Percentiles rank a stretch among this genome's conserved stretches.
Evolutionary conservation across 2,113 vertebrate genomes (phyloP).

Genomic region (Coracopsis vasa): DNA sequence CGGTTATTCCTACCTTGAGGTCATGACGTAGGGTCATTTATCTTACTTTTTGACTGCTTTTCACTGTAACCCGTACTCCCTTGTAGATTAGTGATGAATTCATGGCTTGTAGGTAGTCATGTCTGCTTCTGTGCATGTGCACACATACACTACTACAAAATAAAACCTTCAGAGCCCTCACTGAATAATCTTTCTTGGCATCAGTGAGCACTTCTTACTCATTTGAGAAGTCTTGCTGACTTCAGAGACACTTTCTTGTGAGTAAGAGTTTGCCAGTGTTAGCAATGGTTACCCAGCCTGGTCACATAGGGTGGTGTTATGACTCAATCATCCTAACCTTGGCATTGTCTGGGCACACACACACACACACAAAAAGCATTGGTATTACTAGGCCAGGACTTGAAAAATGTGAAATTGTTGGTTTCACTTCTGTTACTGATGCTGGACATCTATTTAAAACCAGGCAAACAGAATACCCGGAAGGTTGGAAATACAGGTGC

Average conservation of each 20-base stretch:
- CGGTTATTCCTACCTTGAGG: background rate
- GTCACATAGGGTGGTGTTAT: background rate
- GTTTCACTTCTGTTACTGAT: background rate
- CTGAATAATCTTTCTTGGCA: constrained; percentile 6
- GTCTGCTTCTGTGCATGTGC: background rate
- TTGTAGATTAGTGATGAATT: background rate
- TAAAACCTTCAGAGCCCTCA: background rate
- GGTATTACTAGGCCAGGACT: background rate
- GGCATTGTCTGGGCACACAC: accelerated
- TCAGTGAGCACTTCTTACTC: constrained; percentile 26
- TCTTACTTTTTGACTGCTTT: background rate
- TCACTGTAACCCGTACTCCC: background rate
- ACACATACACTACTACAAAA: background rate
- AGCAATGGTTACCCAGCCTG: background rate
- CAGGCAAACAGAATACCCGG: background rate
- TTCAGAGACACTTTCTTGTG: background rate
- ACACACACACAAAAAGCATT: background rate
- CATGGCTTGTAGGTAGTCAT: background rate
- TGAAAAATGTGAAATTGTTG: background rate
- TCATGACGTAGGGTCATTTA: background rate
- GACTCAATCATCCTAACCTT: background rate
- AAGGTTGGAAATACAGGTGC: background rate
- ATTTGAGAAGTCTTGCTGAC: background rate
- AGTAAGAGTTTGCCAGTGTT: background rate
- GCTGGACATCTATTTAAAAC: background rate